Evolutionary conservation across 2,888 invertebrate genomes (phyloP).

Genomic region (Sinelater perroti): DNA sequence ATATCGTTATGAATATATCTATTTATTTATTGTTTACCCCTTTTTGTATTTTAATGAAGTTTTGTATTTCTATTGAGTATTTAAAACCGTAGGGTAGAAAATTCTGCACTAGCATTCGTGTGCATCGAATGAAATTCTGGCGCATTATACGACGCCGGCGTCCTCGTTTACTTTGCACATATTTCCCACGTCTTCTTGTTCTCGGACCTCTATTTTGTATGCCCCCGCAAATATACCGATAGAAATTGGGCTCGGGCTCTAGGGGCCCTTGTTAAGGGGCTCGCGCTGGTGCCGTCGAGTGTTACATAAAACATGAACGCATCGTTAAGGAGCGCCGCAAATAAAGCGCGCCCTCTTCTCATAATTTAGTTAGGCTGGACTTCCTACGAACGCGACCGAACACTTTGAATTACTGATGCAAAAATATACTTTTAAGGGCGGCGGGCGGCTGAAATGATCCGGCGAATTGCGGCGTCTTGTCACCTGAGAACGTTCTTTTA

Average conservation of each 20-base stretch:
- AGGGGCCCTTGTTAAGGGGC: conserved; percentile 45
- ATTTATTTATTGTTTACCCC: too few species aligned
- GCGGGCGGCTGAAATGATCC: too few species aligned
- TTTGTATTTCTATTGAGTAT: too few species aligned
- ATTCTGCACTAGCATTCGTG: too few species aligned
- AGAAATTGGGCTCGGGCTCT: conserved; percentile 31
- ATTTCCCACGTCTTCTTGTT: background rate
- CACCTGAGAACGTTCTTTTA: too few species aligned
- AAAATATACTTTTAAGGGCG: too few species aligned
- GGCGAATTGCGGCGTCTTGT: too few species aligned
- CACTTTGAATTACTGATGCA: conserved; percentile 26
- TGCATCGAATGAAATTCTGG: too few species aligned
- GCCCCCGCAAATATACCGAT: conserved; percentile 22
- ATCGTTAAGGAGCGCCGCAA: conserved; percentile 50
- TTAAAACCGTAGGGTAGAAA: too few species aligned
- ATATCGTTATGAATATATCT: too few species aligned
- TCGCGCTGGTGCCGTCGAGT: conserved; percentile 38
- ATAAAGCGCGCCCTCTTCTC: conserved; percentile 45
- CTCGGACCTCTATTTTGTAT: background rate
- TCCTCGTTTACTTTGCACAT: background rate
- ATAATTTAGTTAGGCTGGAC: conserved; percentile 48
- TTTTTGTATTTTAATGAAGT: too few species aligned
- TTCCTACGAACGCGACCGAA: conserved; percentile 23
- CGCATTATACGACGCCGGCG: too few species aligned
- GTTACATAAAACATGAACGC: conserved; percentile 53